Percentiles rank a stretch among this genome's conserved stretches.
phyloP scores from a whole-genome alignment of 2,113 vertebrate species.

The Sminthopsis crassicaudata region DNA sequence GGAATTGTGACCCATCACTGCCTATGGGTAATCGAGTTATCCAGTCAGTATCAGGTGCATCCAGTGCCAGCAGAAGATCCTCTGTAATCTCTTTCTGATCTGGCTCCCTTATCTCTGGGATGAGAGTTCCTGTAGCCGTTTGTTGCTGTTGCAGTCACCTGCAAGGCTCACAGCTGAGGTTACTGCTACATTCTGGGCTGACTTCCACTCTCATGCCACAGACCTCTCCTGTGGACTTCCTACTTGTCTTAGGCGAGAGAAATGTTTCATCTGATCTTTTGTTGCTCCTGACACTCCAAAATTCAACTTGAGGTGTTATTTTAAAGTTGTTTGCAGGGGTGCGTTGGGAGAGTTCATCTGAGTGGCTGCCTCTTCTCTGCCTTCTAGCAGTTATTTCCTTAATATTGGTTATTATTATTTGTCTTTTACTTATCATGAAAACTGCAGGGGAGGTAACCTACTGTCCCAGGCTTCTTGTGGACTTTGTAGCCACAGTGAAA shows the following conservation, averaged over 20 bases:
- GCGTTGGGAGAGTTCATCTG: too few species aligned
- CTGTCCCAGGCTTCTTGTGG: background rate
- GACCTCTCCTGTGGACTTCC: background rate
- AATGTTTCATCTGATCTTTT: background rate
- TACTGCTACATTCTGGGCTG: too few species aligned
- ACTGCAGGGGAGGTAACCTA: background rate
- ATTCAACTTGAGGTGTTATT: background rate
- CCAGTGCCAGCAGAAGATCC: too few species aligned
- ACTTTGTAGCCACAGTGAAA: background rate
- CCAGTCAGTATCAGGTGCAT: too few species aligned
- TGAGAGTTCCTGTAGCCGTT: too few species aligned
- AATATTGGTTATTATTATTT: background rate
- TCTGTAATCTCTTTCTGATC: too few species aligned
- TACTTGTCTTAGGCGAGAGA: background rate
- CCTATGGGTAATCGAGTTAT: too few species aligned
- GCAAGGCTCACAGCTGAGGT: too few species aligned
- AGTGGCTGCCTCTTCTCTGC: background rate
- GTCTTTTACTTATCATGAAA: background rate
- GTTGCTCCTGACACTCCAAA: background rate
- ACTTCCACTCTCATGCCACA: background rate
- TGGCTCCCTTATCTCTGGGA: too few species aligned
- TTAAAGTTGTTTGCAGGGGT: background rate
- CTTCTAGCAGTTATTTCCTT: background rate
- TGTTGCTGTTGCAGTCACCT: too few species aligned
- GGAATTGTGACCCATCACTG: too few species aligned